Percentiles rank a stretch among this genome's conserved stretches.
Evolutionary conservation across 2,888 invertebrate species (phyloP).

Genomic region (Archips crataeganus): DNA sequence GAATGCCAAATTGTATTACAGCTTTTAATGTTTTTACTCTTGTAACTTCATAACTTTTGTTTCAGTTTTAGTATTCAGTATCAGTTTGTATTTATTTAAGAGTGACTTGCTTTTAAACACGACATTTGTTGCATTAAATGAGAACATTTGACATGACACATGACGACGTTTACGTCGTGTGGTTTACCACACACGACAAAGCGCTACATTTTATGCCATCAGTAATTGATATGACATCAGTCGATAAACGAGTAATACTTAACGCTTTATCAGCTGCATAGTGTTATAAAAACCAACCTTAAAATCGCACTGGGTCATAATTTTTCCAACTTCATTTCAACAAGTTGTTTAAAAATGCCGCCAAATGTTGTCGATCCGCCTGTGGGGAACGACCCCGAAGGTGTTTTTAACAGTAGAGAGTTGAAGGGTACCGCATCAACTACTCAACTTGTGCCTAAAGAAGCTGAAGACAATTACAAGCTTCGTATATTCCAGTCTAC

Average conservation of each 20-base stretch:
- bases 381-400: constrained; percentile 47
- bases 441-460: background rate
- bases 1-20: no score
- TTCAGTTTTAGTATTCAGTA: no score
- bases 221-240: constrained; percentile 10
- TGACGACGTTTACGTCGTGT: no score
- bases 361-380: constrained; percentile 52
- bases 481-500: constrained; percentile 62
- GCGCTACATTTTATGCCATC: background rate
- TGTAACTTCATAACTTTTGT: no score
- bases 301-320: constrained; percentile 3
- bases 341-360: constrained; percentile 50
- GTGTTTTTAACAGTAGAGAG: constrained; percentile 12
- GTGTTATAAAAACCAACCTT: constrained; percentile 7
- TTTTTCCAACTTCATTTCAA: background rate
- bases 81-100: no score
- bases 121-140: background rate
- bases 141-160: background rate
- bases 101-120: no score
- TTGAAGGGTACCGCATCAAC: background rate
- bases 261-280: constrained; percentile 1
- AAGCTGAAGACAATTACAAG: constrained; percentile 49
- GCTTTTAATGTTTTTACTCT: no score
- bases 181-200: background rate
- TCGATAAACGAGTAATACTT: constrained; percentile 1